Conservation (phyloP, 2,797 vertebrate genomes). For the Melanotaenia trifasciata region DNA sequence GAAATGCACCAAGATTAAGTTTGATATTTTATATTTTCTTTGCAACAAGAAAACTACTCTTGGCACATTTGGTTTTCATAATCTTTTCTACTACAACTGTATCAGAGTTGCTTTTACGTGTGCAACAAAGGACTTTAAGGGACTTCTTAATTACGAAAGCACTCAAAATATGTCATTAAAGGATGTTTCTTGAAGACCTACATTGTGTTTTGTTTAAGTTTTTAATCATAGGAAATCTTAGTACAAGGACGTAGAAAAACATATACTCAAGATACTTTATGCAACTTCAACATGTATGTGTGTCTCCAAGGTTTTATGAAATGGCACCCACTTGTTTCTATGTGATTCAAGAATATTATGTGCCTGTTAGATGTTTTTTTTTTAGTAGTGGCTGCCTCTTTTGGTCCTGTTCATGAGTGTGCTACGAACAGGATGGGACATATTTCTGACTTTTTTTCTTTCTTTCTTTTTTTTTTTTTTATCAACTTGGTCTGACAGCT, state of each 20-base stretch:
- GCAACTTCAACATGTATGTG: slow-evolving; percentile 19
- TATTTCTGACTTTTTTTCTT: background rate
- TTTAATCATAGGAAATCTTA: background rate
- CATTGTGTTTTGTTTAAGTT: slow-evolving; percentile 9
- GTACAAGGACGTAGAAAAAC: background rate
- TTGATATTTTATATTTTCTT: slow-evolving; percentile 1
- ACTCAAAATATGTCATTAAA: slow-evolving; percentile 12
- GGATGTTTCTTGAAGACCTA: slow-evolving; percentile 22
- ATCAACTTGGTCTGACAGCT: slow-evolving; percentile 33
- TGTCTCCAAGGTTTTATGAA: slow-evolving; percentile 3
- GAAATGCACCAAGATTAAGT: slow-evolving; percentile 22
- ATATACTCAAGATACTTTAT: slow-evolving; percentile 24
- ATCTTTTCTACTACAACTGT: slow-evolving; percentile 7
- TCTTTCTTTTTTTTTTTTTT: slow-evolving; percentile 35
- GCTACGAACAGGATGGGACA: slow-evolving; percentile 39
- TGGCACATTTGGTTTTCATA: slow-evolving; percentile 23
- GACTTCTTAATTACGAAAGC: slow-evolving; percentile 28
- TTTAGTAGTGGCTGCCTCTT: slow-evolving; percentile 25
- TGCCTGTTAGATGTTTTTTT: slow-evolving; percentile 41
- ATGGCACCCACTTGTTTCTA: slow-evolving; percentile 6
- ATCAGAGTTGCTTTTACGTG: slow-evolving; percentile 39
- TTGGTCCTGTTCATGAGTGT: slow-evolving; percentile 30
- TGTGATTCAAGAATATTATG: slow-evolving; percentile 22
- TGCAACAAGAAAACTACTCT: slow-evolving; percentile 50
- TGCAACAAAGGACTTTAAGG: slow-evolving; percentile 22